These are phyloP conservation scores for Zingel zingel DNA, from an alignment of 2,113 vertebrate genomes.

Conservation along the genomic window DNA sequence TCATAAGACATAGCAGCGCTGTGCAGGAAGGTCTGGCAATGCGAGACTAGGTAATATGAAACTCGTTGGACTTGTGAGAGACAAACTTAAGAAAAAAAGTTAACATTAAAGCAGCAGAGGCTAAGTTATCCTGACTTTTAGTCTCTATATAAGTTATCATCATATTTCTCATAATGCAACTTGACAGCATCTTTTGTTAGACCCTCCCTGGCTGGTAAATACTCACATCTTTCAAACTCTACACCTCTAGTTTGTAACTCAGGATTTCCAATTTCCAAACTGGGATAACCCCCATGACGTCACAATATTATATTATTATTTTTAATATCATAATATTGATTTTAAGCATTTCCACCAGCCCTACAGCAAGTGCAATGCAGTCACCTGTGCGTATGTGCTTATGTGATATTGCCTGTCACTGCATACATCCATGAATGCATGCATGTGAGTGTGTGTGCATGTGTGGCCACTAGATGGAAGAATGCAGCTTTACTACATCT, in stretches of 20 bases:
- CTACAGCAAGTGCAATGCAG: not conserved
- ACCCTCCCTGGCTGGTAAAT: not conserved
- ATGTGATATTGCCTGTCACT: not conserved
- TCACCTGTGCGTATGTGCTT: not conserved
- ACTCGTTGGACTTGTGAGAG: not conserved
- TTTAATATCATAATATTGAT: not conserved
- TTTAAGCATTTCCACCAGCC: not conserved
- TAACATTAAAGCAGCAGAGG: not conserved
- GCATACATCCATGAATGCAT: not conserved
- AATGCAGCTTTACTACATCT: constrained; percentile 59
- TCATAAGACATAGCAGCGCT: not conserved
- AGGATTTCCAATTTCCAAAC: not conserved
- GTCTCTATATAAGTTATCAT: not conserved
- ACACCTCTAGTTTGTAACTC: not conserved
- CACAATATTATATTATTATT: not conserved
- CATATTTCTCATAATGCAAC: not conserved
- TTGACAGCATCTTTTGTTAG: not conserved
- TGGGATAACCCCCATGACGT: not conserved
- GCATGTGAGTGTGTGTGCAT: constrained; percentile 23
- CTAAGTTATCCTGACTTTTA: not conserved
- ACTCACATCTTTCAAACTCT: not conserved
- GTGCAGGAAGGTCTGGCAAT: no score
- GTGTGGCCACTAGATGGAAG: constrained; percentile 79
- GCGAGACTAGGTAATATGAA: not conserved
- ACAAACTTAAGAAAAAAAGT: not conserved